Evolutionary conservation across 1,140 invertebrate species (phyloP).

Genomic region (Leptopilina boulardi): DNA sequence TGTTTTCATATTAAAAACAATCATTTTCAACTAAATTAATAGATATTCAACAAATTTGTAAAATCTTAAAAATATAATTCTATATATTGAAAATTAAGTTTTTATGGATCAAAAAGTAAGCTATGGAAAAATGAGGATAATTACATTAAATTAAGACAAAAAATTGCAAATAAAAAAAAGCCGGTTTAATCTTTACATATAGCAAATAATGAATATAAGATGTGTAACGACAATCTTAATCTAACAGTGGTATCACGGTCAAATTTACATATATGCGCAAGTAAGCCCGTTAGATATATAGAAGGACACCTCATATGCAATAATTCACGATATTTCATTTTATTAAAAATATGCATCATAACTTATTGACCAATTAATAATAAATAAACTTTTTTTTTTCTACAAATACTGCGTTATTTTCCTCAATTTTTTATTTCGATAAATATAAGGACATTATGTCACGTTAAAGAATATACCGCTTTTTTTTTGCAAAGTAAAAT

Average conservation of each 20-base stretch:
- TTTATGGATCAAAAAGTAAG: too few species aligned
- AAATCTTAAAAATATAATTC: too few species aligned
- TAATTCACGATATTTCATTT: background rate
- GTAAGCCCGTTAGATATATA: background rate
- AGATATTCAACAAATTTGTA: too few species aligned
- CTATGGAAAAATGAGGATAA: too few species aligned
- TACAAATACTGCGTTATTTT: too few species aligned
- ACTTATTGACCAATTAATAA: too few species aligned
- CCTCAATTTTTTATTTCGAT: background rate
- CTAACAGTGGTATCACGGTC: background rate
- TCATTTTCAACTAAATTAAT: too few species aligned
- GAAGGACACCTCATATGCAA: background rate
- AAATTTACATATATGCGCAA: slow-evolving; percentile 11
- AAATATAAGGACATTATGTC: background rate
- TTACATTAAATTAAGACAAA: too few species aligned
- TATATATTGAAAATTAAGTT: too few species aligned
- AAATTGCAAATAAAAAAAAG: too few species aligned
- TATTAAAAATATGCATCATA: background rate
- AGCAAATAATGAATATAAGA: background rate
- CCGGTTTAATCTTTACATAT: background rate
- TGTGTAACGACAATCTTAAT: background rate
- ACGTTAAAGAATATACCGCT: background rate
- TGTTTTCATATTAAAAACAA: too few species aligned
- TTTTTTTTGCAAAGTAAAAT: background rate
- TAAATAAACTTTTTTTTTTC: too few species aligned